Conservation (phyloP, 2,888 invertebrate species). For the Calephelis perditalis region DNA sequence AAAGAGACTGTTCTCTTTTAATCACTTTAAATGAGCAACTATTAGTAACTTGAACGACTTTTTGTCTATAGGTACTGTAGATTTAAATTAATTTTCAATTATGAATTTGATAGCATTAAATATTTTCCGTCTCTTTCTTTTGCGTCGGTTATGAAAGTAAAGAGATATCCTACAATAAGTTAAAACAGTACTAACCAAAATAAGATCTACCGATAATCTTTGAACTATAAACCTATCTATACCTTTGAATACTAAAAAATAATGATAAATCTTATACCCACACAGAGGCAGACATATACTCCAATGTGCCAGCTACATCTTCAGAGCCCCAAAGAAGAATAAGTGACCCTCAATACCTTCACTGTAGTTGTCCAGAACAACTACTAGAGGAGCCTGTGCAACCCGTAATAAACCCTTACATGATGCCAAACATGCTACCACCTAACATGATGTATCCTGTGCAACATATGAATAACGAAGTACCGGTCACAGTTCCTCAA, state of each 20-base stretch:
- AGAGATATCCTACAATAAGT: too few relatives aligned
- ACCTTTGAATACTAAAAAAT: not conserved
- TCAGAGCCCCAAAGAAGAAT: slow-evolving; percentile 39
- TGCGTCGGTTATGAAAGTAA: too few relatives aligned
- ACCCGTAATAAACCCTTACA: slow-evolving; percentile 39
- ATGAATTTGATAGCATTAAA: too few relatives aligned
- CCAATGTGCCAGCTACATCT: slow-evolving; percentile 53
- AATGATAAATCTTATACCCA: not conserved
- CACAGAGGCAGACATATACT: slow-evolving; percentile 61
- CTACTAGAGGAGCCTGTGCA: slow-evolving; percentile 43
- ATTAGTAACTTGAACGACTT: too few relatives aligned
- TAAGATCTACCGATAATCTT: too few relatives aligned
- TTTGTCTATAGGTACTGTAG: too few relatives aligned
- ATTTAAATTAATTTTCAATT: too few relatives aligned
- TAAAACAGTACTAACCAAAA: too few relatives aligned
- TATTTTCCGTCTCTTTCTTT: too few relatives aligned
- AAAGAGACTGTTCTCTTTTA: too few relatives aligned
- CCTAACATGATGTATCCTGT: slow-evolving; percentile 50
- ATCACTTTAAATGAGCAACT: too few relatives aligned
- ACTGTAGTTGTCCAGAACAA: slow-evolving; percentile 41
- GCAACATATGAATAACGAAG: slow-evolving; percentile 42
- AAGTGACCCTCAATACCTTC: slow-evolving; percentile 41
- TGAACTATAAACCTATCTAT: too few relatives aligned
- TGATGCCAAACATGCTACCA: slow-evolving; percentile 42
- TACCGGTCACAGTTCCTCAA: slow-evolving; percentile 40